phyloP scores from a whole-genome alignment of 2,888 invertebrate genomes.

The Opisthograptis luteolata region DNA sequence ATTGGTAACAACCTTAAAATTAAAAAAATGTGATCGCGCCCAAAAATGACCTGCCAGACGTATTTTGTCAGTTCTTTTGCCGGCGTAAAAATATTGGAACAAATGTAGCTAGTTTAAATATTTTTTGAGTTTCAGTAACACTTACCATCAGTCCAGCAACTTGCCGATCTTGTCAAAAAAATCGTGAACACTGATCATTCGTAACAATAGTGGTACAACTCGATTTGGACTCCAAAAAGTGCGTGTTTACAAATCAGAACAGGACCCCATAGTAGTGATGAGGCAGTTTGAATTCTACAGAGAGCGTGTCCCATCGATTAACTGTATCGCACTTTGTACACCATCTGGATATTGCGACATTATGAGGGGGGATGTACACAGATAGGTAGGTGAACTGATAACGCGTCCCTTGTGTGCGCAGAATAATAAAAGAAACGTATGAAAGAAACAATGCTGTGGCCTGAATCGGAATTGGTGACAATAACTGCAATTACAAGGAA shows the following conservation, averaged over 20 bases:
- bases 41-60: too few relatives aligned
- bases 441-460: not conserved
- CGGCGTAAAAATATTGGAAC: too few relatives aligned
- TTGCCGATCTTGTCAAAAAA: not conserved
- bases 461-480: too few relatives aligned
- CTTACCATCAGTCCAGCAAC: too few relatives aligned
- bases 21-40: too few relatives aligned
- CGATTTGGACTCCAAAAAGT: not conserved
- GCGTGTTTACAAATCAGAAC: slow-evolving; percentile 12
- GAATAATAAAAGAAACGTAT: not conserved
- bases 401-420: not conserved
- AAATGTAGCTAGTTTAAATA: too few relatives aligned
- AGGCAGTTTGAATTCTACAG: slow-evolving; percentile 23
- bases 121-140: too few relatives aligned
- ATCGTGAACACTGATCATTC: not conserved
- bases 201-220: not conserved
- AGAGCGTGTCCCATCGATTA: slow-evolving; percentile 19
- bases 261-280: slow-evolving; percentile 13
- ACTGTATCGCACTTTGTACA: slow-evolving; percentile 16
- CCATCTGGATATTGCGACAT: slow-evolving; percentile 17
- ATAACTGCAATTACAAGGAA: not conserved
- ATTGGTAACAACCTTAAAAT: too few relatives aligned
- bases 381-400: not conserved
- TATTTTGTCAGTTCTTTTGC: too few relatives aligned
- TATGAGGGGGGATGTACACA: slow-evolving; percentile 1